Base-by-base conservation (phyloP, 1,140 invertebrate genomes). In the Campoletis sonorensis region DNA sequence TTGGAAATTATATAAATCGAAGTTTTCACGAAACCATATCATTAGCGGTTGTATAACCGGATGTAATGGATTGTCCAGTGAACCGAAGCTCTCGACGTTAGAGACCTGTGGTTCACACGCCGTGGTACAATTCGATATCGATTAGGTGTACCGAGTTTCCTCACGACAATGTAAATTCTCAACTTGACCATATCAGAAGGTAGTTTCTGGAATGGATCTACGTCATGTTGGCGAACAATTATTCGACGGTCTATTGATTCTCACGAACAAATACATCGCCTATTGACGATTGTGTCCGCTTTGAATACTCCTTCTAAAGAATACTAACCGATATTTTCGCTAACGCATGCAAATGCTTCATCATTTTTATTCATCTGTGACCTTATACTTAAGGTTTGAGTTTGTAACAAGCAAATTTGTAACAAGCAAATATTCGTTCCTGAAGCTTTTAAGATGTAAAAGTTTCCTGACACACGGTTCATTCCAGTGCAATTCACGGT, bases 141-240 rank as follows among this genome's bases (percentile, higher is more conserved):
- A 58, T 58, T n/a, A 13, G 18, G 54, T 58, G 18, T 58, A 58
- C 54, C 54, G 54, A 58, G 54, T 58, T 58, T 58, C 54, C 54
- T 58, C 18, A 10, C 13, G 54, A 58, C 54, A 58, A 21, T 58
- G 54, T 58, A 58, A 58, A 58, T 58, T 11, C 21, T 8, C 54
- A 58, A 58, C 54, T 18, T 58, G 54, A 58, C 18, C 54, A 58
- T 58, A 23, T 23, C 54, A n/a, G 54, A 58, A 58, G 15, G 54
- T 10, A n/a, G 54, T 58, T 58, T 58, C 54, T 58, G 21, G 21
- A 11, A 58, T 58, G 5, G 54, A 21, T 4, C 18, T 58, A 58
- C 54, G 21, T 58, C 54, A 58, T n/a, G 54, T 58, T 58, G 21
- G 3, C 3, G 18, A 58, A 21, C 54, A 58, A 58, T 58, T 58